Conservation (phyloP, 2,797 vertebrate species). For the Semaprochilodus insignis region DNA sequence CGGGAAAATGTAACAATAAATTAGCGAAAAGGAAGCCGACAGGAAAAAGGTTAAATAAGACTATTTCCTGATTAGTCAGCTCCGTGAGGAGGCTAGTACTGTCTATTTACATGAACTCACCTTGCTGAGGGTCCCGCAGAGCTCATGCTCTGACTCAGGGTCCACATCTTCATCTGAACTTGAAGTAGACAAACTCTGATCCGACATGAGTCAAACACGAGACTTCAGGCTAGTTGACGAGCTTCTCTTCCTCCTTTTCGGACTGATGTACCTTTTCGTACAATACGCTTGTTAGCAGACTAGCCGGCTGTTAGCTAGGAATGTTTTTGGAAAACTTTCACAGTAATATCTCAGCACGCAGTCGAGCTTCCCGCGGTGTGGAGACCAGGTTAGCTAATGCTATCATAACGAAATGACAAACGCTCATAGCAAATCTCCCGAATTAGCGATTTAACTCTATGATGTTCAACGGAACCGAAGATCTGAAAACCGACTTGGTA, state of each 20-base stretch:
- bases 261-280: neutral
- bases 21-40: too few relatives aligned
- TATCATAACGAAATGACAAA: conserved; percentile 1
- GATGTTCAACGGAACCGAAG: neutral
- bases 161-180: conserved; percentile 96
- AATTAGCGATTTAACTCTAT: neutral
- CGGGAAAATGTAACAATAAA: too few relatives aligned
- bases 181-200: conserved; percentile 93
- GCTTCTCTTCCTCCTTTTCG: neutral
- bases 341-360: neutral
- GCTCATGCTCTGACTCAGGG: conserved; percentile 90
- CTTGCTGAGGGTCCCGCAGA: conserved; percentile 93
- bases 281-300: neutral
- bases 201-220: conserved; percentile 83
- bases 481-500: neutral
- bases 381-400: neutral
- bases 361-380: too few relatives aligned
- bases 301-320: neutral
- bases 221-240: neutral
- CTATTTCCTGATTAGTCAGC: too few relatives aligned
- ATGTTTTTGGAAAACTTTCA: neutral
- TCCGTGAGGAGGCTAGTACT: neutral
- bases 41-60: too few relatives aligned
- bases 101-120: conserved; percentile 62
- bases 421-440: neutral